Evolutionary conservation across 2,797 vertebrate species (phyloP), one percentile per base, ranked within the genome.

Genomic region (Thunnus albacares): DNA sequence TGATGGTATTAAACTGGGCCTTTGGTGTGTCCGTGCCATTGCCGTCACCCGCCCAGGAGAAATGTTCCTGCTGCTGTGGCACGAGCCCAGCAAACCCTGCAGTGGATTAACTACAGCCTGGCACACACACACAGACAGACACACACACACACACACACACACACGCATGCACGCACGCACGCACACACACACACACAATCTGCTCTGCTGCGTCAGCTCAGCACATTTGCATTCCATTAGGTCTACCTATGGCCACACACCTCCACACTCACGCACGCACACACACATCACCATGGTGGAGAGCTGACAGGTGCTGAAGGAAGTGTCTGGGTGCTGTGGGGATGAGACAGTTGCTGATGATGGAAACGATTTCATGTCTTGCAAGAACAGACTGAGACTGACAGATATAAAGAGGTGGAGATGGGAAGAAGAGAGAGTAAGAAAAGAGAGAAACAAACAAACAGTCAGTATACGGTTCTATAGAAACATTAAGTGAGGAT

Each of bases 1-100:
- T 91, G 84, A 92, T 90, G 80, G 47, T 86, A 92, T 91, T 93
- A 94, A 93, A 93, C 74, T 33, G 59, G 84, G 79, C 59, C 79
- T 82, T 85, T 26, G 79, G 82, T 71, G 53, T 68, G 60, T 41
- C 43, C 3, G 72, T 88, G 87, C 86, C 84, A 85, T 71, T 45
- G 53, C 77, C 47, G 33, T 75, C 45, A 56, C 73, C 51, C 17
- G 22, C 33, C 76, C 75, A 41, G 64, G 67, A 86, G 65, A 89
- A 84, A 75, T 75, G 68, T 49, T 82, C 67, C 43, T 18, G 64
- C 75, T 87, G 82, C 62, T 79, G 80, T 81, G 75, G 86, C 79
- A 71, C 33, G 13, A 77, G 58, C 58, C 73, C 77, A 88, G 70
- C 64, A 79, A 77, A 63, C 52, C 71, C 85, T 83, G 88, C 88